Percentiles rank a stretch among this genome's conserved stretches.
These are phyloP conservation scores for Babyrousa celebensis DNA, from an alignment of 2,797 vertebrate species.

Conservation along the genomic window DNA sequence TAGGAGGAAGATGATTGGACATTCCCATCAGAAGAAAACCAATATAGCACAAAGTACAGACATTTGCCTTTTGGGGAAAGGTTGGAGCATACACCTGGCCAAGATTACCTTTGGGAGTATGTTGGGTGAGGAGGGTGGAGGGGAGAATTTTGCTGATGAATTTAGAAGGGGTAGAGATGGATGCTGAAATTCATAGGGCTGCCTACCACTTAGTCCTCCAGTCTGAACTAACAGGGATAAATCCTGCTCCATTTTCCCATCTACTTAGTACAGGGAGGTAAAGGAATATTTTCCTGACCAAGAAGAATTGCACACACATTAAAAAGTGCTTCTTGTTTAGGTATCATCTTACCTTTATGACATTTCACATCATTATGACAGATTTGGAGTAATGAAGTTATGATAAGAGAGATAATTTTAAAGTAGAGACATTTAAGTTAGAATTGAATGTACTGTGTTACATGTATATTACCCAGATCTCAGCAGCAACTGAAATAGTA, in stretches of 20 bases:
- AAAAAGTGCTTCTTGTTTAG: constrained; percentile 38
- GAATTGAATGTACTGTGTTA: background rate
- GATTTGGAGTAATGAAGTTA: constrained; percentile 42
- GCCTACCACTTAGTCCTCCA: background rate
- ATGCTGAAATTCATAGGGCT: background rate
- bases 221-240: background rate
- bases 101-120: background rate
- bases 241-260: background rate
- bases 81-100: background rate
- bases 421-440: constrained; percentile 11
- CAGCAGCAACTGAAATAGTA: background rate
- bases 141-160: background rate
- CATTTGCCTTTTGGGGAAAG: background rate
- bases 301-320: background rate
- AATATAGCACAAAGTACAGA: background rate
- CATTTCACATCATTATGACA: constrained; percentile 20
- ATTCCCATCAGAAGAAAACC: background rate
- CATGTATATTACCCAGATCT: background rate
- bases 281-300: constrained; percentile 12
- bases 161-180: background rate
- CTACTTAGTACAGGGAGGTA: background rate
- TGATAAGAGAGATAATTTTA: constrained; percentile 33
- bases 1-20: background rate
- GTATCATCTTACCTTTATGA: constrained; percentile 44
- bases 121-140: background rate